Evolutionary conservation across 2,113 vertebrate species (phyloP).

Genomic region (Spermophilus dauricus): DNA sequence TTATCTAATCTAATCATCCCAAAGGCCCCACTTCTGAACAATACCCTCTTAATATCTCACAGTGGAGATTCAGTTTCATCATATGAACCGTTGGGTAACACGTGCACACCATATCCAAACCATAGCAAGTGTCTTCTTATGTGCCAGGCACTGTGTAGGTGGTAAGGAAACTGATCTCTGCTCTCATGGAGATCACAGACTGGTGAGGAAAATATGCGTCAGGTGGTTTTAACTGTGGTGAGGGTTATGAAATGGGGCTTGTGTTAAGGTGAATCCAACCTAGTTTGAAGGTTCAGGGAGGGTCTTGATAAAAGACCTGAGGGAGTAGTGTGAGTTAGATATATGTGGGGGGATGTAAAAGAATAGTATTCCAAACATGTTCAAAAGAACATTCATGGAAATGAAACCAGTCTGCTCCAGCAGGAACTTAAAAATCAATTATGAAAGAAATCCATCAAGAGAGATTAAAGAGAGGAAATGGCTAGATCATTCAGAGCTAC

Average conservation of each 20-base stretch:
- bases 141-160: neutral
- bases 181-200: neutral
- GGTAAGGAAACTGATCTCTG: neutral
- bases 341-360: neutral
- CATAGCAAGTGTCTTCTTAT: neutral
- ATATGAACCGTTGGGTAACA: neutral
- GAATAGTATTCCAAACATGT: neutral
- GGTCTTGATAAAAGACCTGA: neutral
- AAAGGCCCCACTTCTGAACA: neutral
- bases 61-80: neutral
- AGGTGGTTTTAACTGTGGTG: neutral
- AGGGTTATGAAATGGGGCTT: neutral
- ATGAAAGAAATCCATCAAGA: neutral
- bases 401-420: neutral
- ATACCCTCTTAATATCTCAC: neutral
- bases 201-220: neutral
- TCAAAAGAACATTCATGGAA: neutral
- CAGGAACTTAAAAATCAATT: neutral
- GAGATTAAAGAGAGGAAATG: neutral
- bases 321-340: neutral
- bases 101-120: neutral
- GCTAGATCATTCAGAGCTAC: neutral
- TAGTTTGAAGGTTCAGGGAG: neutral
- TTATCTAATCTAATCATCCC: neutral
- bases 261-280: neutral